Evolutionary conservation across 1,140 invertebrate species (phyloP), one percentile per base, ranked within the genome.

Genomic region (Drosophila sproati): DNA sequence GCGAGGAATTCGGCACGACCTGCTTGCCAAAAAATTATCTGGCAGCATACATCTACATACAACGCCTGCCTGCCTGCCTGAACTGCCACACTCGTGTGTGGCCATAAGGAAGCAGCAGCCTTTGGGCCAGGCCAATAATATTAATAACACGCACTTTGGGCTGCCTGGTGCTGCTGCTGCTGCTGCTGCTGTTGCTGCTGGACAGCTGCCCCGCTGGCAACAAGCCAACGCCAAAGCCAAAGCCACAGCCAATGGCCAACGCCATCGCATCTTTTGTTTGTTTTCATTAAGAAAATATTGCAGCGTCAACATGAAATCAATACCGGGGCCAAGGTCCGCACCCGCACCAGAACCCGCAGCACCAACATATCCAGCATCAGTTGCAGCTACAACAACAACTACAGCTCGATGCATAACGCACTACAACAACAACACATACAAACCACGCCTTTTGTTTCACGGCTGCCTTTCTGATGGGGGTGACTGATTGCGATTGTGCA

Each of bases 221-320:
- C 63, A 63, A 20, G 52, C 76, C 64, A 20, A 20, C 20, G 20
- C 20, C 20, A 20, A 20, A 1, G 20, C 20, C 20, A 20, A 20
- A 20, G 20, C 1, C 20, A 20, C 0, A 20, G 20, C 20, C 20
- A 20, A 20, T 20, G 20, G 20, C 20, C 20, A 20, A 78, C 71
- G 52, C 61, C 61, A 64, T 61, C 63, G 64, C 71, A 62, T 69
- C 75, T 77, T 74, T 89, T 89, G 85, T 89, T 89, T 89, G 85
- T 89, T 89, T 89, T 89, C 85, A 89, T 89, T 89, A 89, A 89
- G 85, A 78, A 82, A 89, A 89, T 89, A 89, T 89, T 89, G 85
- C 85, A 89, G 85, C 85, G 85, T 90, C 85, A 88, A 88, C 85
- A 90, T 89, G 85, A 89, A 89, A 89, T 89, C 85, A 89, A 89